Conservation (phyloP, 2,888 invertebrate genomes). For the Cephus pygmeus region DNA sequence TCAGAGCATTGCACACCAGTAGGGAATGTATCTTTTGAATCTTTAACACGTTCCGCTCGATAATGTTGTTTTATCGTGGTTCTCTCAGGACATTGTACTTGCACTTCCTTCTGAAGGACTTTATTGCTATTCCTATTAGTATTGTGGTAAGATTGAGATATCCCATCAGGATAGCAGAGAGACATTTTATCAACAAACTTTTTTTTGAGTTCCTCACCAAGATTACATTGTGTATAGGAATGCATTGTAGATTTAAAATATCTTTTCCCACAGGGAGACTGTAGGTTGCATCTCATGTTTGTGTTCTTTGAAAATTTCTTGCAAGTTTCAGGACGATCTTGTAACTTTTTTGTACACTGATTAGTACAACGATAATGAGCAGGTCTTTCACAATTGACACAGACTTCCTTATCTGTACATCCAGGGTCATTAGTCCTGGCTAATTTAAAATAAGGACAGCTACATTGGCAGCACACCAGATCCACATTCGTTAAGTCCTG, state of each 20-base stretch:
- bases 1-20: not conserved
- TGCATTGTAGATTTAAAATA: not conserved
- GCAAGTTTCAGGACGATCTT: not conserved
- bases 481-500: slow-evolving; percentile 12
- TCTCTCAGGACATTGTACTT: not conserved
- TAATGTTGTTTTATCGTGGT: not conserved
- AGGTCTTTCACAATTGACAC: not conserved
- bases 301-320: not conserved
- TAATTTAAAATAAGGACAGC: slow-evolving; percentile 31
- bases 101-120: not conserved
- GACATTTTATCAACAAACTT: not conserved
- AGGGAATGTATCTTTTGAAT: not conserved
- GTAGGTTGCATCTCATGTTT: not conserved
- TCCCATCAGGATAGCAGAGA: not conserved
- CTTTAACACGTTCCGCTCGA: not conserved
- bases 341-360: not conserved
- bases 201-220: not conserved
- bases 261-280: not conserved
- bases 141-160: not conserved
- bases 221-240: not conserved
- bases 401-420: not conserved
- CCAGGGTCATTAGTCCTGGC: not conserved
- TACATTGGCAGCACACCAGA: slow-evolving; percentile 34
- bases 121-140: not conserved
- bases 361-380: not conserved